Conservation (phyloP, 2,888 invertebrate genomes). For the Drosophila cognata region DNA sequence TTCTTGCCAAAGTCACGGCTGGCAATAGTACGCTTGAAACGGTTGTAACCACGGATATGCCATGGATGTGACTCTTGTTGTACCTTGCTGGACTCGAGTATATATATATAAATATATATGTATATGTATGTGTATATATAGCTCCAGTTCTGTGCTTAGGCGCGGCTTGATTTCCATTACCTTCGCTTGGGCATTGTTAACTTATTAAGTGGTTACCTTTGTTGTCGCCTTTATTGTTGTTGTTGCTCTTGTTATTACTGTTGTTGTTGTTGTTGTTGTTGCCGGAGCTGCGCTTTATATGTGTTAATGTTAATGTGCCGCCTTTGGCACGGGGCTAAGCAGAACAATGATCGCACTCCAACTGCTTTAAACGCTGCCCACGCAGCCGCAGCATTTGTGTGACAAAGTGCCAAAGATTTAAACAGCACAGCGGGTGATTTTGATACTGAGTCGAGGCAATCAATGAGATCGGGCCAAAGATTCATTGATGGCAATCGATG, state of each 20-base stretch:
- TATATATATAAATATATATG: neutral
- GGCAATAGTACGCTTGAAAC: constrained; percentile 61
- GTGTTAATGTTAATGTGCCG: constrained; percentile 34
- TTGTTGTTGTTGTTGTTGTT: neutral
- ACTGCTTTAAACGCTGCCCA: constrained; percentile 61
- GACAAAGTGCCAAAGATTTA: constrained; percentile 60
- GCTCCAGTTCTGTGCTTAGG: neutral
- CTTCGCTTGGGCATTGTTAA: constrained; percentile 68
- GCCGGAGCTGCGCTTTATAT: constrained; percentile 23
- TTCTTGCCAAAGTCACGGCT: constrained; percentile 73
- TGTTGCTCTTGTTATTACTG: neutral
- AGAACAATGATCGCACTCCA: constrained; percentile 44
- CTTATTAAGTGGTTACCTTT: constrained; percentile 77
- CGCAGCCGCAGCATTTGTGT: constrained; percentile 45
- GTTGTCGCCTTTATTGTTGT: constrained; percentile 62
- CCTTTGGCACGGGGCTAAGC: constrained; percentile 29
- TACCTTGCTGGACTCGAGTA: constrained; percentile 1
- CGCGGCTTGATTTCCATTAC: constrained; percentile 66
- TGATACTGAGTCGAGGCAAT: constrained; percentile 9
- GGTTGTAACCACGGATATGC: constrained; percentile 55
- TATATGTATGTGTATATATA: neutral
- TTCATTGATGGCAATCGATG: constrained; percentile 47
- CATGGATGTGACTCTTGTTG: constrained; percentile 29
- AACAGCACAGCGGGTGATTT: constrained; percentile 55
- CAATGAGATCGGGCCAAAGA: constrained; percentile 14